Evolutionary conservation across 2,888 invertebrate genomes (phyloP), one percentile per base, ranked within the genome.

Genomic region (Eristalis pertinax): DNA sequence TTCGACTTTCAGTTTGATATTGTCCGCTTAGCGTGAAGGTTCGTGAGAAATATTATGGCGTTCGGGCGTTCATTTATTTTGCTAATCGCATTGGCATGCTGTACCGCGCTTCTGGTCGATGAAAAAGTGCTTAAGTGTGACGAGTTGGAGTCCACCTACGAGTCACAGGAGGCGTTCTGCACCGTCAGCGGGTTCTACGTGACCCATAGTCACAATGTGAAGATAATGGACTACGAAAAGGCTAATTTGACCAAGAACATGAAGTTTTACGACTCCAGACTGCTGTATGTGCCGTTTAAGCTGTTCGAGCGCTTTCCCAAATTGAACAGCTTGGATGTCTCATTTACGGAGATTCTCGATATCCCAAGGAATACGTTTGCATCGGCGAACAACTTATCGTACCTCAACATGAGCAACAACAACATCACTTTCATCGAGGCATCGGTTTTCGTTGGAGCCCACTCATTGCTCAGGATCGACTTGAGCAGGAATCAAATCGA

Each of bases 201-300:
- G n/a, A 92, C 91, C 0, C 92, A 93, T 79, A 92, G 91, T 77
- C 92, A 93, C 79, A 91, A 91, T 82, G 90, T 93, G 3, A 91
- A 92, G 79, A 90, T 92, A 26, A 90, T 91, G 35, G 90, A 91
- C 38, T 91, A 92, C 82, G 75, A 89, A 4, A 90, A 90, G 38
- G 91, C 91, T 0, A 91, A 92, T 63, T 90, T 90, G 89, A 92
- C 92, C 5, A 92, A 91, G 88, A 92, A 92, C 79, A 92, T 93
- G 91, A 93, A 93, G 75, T 93, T 93, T 89, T 93, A 93, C 84
- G 92, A 92, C 19, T 93, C 93, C 0, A 89, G 91, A 7, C 70
- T 93, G 69, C 89, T 92, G 68, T 92, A 92, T 85, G 89, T 93
- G 88, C 93, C 93, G 4, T 92, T 92, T 7, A 92, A 92, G 75